Base-by-base conservation (phyloP, 2,888 invertebrate genomes). In the Emmelina monodactyla region DNA sequence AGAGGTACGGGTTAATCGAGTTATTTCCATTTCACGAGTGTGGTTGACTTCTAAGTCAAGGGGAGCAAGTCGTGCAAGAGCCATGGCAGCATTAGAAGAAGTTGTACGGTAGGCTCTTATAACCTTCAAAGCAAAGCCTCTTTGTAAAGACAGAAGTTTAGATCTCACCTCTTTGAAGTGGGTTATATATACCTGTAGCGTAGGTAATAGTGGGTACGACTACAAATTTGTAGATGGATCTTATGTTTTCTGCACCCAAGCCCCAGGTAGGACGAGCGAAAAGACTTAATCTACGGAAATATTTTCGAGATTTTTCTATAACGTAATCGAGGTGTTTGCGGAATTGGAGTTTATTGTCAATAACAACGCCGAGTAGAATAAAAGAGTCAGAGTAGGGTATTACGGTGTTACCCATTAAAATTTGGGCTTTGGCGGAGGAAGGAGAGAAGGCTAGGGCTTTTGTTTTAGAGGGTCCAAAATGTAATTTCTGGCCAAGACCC, bases 401-500 rank as follows among this genome's bases (percentile, higher is more conserved):
- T 7, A 9, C 5, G 6, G 9, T 9, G 22, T 9, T 9, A 5
- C 9, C 9, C 22, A 22, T 22, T 7, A 6, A 22, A 7, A 22
- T 22, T 5, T 5, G 9, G 5, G 6, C 22, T 9, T 7, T 9
- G 9, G 22, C 5, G 4, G 31, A 25, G 19, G 15, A 31, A 5
- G 4, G 13, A 6, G 33, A 33, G 15, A 39, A 35, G 1, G 31
- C 31, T 1, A 34, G 31, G 2, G 14, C 28, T n/a, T 39, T 19
- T 5, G 33, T 33, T 31, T 36, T 33, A 1, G 28, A 25, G 2
- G 14, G 28, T 2, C 35, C 33, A 10, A 43, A 39, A 3, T 28
- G 14, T 4, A 43, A 33, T 14, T 43, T 41, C 2, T 32, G 29
- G 1, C 13, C 22, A 2, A 6, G 11, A 2, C 41, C 41, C 39